A percentile compares a stretch with the other conserved stretches of the same genome.
Evolutionary conservation across 2,888 invertebrate genomes (phyloP).

Genomic region (Zygogramma bicolorata): DNA sequence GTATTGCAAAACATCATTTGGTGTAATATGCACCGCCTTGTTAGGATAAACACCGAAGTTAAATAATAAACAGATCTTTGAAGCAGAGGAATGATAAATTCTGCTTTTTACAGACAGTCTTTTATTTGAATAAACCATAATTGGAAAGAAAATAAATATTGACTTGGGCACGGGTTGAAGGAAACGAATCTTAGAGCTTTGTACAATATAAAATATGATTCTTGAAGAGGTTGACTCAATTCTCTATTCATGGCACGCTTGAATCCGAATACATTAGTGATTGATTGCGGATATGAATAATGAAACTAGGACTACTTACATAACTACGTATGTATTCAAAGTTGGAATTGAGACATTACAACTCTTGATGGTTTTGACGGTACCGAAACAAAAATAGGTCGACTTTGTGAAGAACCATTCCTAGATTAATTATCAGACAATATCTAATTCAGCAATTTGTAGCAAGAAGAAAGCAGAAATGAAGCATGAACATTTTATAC

Average conservation of each 20-base stretch:
- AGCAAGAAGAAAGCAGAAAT: too few relatives aligned
- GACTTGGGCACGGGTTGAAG: conserved; percentile 13
- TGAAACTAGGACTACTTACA: neutral
- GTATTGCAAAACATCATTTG: conserved; percentile 19
- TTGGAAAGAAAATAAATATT: conserved; percentile 22
- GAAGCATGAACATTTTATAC: too few relatives aligned
- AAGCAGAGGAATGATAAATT: conserved; percentile 14
- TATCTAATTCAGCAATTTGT: too few relatives aligned
- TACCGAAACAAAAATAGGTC: neutral
- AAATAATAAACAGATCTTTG: conserved; percentile 10
- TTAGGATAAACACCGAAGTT: conserved; percentile 9
- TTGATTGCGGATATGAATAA: neutral
- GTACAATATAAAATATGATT: conserved; percentile 8
- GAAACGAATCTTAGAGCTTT: conserved; percentile 2
- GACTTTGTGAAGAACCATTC: neutral
- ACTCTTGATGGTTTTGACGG: neutral
- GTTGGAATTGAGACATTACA: neutral
- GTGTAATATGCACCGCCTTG: conserved; percentile 9
- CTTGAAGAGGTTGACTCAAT: conserved; percentile 7
- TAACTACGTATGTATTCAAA: neutral
- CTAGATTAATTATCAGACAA: neutral
- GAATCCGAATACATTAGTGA: neutral
- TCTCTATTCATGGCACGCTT: neutral
- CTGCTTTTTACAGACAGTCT: conserved; percentile 7
- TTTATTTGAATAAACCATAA: conserved; percentile 20